These are phyloP conservation scores for Neodon shergylaensis DNA, from an alignment of 2,113 vertebrate species.

Conservation along the genomic window DNA sequence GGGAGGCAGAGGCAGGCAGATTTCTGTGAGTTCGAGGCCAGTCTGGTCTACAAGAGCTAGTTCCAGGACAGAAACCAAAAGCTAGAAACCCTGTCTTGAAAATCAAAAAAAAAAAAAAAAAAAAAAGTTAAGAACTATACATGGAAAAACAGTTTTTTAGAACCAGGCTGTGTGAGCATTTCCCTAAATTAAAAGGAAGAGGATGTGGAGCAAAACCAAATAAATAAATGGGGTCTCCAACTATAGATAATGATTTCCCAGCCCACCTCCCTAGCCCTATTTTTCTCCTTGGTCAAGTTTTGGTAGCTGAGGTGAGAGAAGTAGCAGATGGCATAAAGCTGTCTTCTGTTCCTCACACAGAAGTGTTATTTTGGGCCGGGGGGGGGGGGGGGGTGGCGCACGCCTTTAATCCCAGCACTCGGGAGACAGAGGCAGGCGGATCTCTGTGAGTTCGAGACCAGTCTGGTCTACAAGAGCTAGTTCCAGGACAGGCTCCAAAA, in stretches of 20 bases:
- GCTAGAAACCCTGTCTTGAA: too few species aligned
- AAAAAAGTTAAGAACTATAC: not conserved
- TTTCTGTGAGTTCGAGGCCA: too few species aligned
- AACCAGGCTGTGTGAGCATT: constrained; percentile 4
- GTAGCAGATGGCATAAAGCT: constrained; percentile 48
- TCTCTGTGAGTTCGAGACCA: too few species aligned
- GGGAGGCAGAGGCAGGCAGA: too few species aligned
- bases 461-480: too few species aligned
- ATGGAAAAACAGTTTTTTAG: constrained; percentile 24
- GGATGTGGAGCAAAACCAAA: not conserved
- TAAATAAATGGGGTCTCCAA: not conserved
- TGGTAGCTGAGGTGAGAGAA: constrained; percentile 21
- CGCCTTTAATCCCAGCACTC: too few species aligned
- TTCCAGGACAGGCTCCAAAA: too few species aligned
- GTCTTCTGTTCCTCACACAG: not conserved
- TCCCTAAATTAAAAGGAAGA: constrained; percentile 18
- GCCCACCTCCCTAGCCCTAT: not conserved
- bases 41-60: too few species aligned
- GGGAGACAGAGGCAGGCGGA: too few species aligned
- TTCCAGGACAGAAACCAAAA: too few species aligned
- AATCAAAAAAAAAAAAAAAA: too few species aligned
- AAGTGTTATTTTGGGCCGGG: constrained; percentile 45
- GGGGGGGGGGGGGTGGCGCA: too few species aligned
- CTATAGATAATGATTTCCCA: not conserved
- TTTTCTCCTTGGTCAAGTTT: constrained; percentile 38